A percentile compares a stretch with the other conserved stretches of the same genome.
Conservation (phyloP, 2,113 vertebrate species). For the Tretioscincus oriximinensis region DNA sequence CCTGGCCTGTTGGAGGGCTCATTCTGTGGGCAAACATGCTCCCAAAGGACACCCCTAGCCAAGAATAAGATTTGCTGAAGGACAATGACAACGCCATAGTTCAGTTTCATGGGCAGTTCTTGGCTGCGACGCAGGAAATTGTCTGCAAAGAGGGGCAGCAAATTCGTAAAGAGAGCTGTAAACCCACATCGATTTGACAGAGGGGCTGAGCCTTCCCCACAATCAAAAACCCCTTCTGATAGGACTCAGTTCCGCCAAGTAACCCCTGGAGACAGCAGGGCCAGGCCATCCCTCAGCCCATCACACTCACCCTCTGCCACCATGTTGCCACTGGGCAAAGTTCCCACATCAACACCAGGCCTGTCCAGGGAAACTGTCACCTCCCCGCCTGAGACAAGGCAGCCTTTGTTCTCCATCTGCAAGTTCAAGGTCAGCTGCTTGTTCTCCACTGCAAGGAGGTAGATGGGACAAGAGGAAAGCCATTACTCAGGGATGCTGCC, state of each 20-base stretch:
- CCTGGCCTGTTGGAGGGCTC: neutral
- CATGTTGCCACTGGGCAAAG: slow-evolving; percentile 83
- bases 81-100: neutral
- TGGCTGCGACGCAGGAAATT: too few relatives aligned
- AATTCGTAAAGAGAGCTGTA: too few relatives aligned
- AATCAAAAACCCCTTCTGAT: neutral
- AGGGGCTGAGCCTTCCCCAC: neutral
- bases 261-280: neutral
- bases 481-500: neutral
- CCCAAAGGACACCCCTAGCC: neutral
- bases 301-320: slow-evolving; percentile 87
- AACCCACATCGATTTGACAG: neutral
- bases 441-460: slow-evolving; percentile 86
- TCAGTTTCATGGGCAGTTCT: neutral
- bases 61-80: neutral
- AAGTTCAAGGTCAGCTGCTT: slow-evolving; percentile 91
- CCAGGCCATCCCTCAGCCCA: slow-evolving; percentile 10
- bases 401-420: slow-evolving; percentile 95
- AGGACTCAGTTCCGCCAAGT: too few relatives aligned
- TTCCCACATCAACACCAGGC: slow-evolving; percentile 90
- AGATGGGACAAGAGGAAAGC: slow-evolving; percentile 31
- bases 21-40: too few relatives aligned
- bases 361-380: slow-evolving; percentile 94
- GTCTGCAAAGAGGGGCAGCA: neutral
- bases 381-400: slow-evolving; percentile 89